A percentile compares a stretch with the other conserved stretches of the same genome.
phyloP scores from a whole-genome alignment of 2,888 invertebrate genomes.

The Luperina testacea region DNA sequence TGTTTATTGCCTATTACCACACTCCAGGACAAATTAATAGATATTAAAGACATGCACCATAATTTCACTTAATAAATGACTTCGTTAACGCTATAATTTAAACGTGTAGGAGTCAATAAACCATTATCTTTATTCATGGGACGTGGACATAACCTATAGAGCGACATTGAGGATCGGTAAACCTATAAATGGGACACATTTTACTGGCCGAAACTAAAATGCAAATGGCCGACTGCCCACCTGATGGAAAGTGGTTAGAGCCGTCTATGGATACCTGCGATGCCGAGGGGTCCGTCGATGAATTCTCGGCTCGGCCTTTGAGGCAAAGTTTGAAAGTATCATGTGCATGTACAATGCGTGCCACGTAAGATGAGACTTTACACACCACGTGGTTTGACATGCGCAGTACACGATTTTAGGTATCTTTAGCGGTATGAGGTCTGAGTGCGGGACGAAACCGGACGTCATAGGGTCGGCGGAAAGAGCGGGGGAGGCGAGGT shows the following conservation, averaged over 20 bases:
- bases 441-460: too few relatives aligned
- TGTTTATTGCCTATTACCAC: slow-evolving; percentile 27
- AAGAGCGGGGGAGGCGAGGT: too few relatives aligned
- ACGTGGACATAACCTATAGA: slow-evolving; percentile 8
- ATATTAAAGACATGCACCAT: slow-evolving; percentile 30
- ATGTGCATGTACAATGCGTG: too few relatives aligned
- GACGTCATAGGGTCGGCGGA: too few relatives aligned
- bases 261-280: not conserved
- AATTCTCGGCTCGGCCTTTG: not conserved
- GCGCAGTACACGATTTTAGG: too few relatives aligned
- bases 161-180: slow-evolving; percentile 16
- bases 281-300: not conserved
- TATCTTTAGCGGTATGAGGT: too few relatives aligned
- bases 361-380: too few relatives aligned
- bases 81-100: slow-evolving; percentile 29
- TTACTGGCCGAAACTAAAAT: slow-evolving; percentile 1
- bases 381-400: too few relatives aligned
- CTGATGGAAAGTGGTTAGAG: not conserved
- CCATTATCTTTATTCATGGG: slow-evolving; percentile 17
- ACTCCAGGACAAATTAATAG: slow-evolving; percentile 21
- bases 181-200: slow-evolving; percentile 5
- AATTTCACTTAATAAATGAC: slow-evolving; percentile 34
- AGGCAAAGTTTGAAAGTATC: not conserved
- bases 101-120: slow-evolving; percentile 19
- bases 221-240: not conserved